Conservation (phyloP, 2,888 invertebrate genomes). For the Anoplius nigerrimus region DNA sequence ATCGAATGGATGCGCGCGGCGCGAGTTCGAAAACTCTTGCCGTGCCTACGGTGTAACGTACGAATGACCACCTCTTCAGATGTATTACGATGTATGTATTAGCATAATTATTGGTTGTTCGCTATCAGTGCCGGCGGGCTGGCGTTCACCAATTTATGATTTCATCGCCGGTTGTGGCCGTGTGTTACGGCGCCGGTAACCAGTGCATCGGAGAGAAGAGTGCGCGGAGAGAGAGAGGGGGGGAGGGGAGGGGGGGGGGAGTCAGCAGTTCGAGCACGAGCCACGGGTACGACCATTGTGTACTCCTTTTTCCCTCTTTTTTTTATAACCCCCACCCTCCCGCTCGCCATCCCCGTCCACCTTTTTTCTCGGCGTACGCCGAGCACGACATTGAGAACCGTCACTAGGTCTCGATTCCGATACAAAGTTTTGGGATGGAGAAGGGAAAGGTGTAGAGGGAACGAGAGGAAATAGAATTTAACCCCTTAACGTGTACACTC, state of each 20-base stretch:
- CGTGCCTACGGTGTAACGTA: slow-evolving; percentile 46
- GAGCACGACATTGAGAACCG: no score
- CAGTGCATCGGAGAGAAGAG: slow-evolving; percentile 37
- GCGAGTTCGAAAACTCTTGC: slow-evolving; percentile 19
- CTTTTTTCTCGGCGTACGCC: no score
- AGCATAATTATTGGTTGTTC: slow-evolving; percentile 72
- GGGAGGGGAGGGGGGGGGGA: slow-evolving; percentile 20
- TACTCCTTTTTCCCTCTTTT: slow-evolving; percentile 29
- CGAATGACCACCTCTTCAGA: slow-evolving; percentile 66
- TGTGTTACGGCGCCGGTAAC: slow-evolving; percentile 53
- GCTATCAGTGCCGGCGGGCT: slow-evolving; percentile 71
- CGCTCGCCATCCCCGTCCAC: not conserved
- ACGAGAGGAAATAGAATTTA: no score
- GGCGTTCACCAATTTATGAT: slow-evolving; percentile 71
- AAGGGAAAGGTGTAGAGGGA: no score
- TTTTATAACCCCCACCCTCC: not conserved
- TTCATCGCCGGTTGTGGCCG: slow-evolving; percentile 65
- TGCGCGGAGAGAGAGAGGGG: slow-evolving; percentile 25
- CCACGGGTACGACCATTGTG: slow-evolving; percentile 45
- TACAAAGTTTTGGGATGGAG: no score
- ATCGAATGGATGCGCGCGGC: slow-evolving; percentile 7
- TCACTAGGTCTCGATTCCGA: no score
- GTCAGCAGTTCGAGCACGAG: slow-evolving; percentile 39
- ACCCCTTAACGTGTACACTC: no score
- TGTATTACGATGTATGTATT: slow-evolving; percentile 69